These are phyloP conservation scores for Lanistes nyassanus DNA, from an alignment of 1,140 invertebrate genomes.

Conservation along the genomic window DNA sequence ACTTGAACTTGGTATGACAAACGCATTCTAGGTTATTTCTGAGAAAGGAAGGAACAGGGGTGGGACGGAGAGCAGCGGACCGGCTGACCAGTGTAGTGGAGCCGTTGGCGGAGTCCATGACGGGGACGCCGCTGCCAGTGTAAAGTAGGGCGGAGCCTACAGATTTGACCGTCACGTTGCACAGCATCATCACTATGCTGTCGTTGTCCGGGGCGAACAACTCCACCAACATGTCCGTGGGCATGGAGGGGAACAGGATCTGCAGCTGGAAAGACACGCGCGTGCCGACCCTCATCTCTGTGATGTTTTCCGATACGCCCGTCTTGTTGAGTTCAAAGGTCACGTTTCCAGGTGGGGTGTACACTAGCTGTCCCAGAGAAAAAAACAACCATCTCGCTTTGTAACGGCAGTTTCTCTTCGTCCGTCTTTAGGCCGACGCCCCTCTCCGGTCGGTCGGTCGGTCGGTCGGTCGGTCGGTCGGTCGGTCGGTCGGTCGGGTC, in stretches of 20 bases:
- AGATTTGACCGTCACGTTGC: slow-evolving; percentile 49
- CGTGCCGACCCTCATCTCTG: slow-evolving; percentile 43
- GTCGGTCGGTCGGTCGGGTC: too few relatives aligned
- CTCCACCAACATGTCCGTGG: slow-evolving; percentile 60
- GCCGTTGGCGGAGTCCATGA: slow-evolving; percentile 32
- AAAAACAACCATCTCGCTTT: too few relatives aligned
- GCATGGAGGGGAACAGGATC: slow-evolving; percentile 42
- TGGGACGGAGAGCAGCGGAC: not conserved
- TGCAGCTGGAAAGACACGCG: slow-evolving; percentile 42
- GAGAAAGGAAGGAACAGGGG: not conserved
- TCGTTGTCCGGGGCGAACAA: slow-evolving; percentile 63
- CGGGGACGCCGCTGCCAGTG: slow-evolving; percentile 12
- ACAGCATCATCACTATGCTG: slow-evolving; percentile 60
- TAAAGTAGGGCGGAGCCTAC: slow-evolving; percentile 37
- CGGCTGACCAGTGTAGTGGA: slow-evolving; percentile 1
- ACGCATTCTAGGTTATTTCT: too few relatives aligned
- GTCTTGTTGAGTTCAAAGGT: slow-evolving; percentile 42
- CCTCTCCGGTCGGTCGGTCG: too few relatives aligned
- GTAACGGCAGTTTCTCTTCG: too few relatives aligned
- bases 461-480: too few relatives aligned
- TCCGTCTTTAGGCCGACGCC: too few relatives aligned
- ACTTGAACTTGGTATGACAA: too few relatives aligned
- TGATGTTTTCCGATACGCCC: slow-evolving; percentile 27
- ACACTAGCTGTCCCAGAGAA: slow-evolving; percentile 15
- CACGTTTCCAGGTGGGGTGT: slow-evolving; percentile 38